These are phyloP conservation scores for Diadumene lineata DNA, from an alignment of 92 coral and sea anemone genomes.

Conservation along the genomic window DNA sequence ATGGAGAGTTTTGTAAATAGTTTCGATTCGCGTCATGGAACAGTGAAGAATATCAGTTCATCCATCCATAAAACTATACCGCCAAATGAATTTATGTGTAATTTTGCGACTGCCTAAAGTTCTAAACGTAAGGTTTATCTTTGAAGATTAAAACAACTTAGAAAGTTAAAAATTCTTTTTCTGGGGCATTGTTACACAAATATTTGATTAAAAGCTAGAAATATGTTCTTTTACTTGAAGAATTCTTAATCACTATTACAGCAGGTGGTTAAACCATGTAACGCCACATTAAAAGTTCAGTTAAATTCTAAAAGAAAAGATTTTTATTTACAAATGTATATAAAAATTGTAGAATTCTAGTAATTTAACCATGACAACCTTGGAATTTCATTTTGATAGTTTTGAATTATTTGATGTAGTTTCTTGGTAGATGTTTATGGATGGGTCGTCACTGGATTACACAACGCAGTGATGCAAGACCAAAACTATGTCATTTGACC, in stretches of 20 bases:
- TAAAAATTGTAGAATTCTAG: background rate
- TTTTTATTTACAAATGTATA: too few relatives aligned
- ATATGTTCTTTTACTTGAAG: background rate
- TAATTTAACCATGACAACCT: too few relatives aligned
- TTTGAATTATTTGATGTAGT: too few relatives aligned
- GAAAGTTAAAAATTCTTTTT: too few relatives aligned
- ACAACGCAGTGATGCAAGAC: constrained; percentile 12
- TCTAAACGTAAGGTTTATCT: background rate
- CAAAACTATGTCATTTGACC: constrained; percentile 14
- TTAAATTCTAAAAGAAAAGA: too few relatives aligned
- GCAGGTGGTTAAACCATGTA: background rate
- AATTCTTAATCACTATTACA: background rate
- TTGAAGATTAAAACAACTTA: too few relatives aligned
- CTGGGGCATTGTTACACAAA: too few relatives aligned
- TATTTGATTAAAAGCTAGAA: too few relatives aligned
- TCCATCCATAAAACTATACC: background rate
- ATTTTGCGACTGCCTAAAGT: background rate
- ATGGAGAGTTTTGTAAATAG: background rate
- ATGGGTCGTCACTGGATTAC: background rate
- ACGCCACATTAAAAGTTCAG: too few relatives aligned
- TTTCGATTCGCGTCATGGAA: background rate
- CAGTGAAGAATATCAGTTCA: background rate
- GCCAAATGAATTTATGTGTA: background rate
- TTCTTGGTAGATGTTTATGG: background rate
- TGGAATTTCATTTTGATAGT: background rate